Conservation (phyloP, 2,888 invertebrate species). For the Scaptomyza parva region DNA sequence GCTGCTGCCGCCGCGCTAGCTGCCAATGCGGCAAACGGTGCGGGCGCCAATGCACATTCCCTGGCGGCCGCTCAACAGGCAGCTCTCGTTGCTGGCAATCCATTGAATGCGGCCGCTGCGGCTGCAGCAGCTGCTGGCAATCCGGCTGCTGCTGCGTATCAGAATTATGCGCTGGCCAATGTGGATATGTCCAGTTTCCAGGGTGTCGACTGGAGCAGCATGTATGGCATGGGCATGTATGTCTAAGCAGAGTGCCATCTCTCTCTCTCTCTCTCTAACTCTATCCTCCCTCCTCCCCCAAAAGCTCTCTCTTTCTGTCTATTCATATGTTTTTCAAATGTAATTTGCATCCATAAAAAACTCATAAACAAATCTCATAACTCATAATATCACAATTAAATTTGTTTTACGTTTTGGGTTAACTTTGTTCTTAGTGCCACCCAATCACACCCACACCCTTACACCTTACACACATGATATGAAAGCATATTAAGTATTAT, state of each 20-base stretch:
- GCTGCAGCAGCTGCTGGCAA: slow-evolving; percentile 87
- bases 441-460: slow-evolving; percentile 3
- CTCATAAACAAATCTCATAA: slow-evolving; percentile 31
- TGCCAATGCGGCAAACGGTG: slow-evolving; percentile 76
- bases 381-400: slow-evolving; percentile 53
- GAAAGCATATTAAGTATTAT: slow-evolving; percentile 72
- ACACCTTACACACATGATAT: slow-evolving; percentile 33
- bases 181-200: slow-evolving; percentile 97
- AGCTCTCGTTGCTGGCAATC: slow-evolving; percentile 79
- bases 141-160: slow-evolving; percentile 89
- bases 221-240: slow-evolving; percentile 97
- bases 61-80: slow-evolving; percentile 85
- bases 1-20: slow-evolving; percentile 73
- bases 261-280: not conserved
- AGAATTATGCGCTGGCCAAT: slow-evolving; percentile 93
- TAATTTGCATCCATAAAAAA: slow-evolving; percentile 51
- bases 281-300: not conserved
- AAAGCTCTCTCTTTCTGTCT: not conserved
- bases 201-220: slow-evolving; percentile 95
- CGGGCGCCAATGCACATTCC: slow-evolving; percentile 76
- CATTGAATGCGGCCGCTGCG: slow-evolving; percentile 86
- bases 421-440: slow-evolving; percentile 57
- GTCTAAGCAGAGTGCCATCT: slow-evolving; percentile 85
- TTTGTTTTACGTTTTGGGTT: slow-evolving; percentile 55
- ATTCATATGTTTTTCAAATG: slow-evolving; percentile 13